Conservation (phyloP, 2,797 vertebrate species). For the Acanthopagrus latus region DNA sequence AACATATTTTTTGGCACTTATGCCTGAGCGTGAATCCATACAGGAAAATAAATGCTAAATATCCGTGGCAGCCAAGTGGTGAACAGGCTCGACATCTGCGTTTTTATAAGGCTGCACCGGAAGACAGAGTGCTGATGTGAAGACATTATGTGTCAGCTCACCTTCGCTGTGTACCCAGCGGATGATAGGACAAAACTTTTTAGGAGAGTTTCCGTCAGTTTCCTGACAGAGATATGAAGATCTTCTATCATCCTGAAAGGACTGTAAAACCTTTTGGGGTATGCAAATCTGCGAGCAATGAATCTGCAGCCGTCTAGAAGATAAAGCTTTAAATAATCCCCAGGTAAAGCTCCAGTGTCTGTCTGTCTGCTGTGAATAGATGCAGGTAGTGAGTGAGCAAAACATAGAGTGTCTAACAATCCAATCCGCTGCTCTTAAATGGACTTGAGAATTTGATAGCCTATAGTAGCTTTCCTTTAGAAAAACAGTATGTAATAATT, state of each 20-base stretch:
- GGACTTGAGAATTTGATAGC: slow-evolving; percentile 27
- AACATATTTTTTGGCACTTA: slow-evolving; percentile 7
- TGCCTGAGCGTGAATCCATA: slow-evolving; percentile 35
- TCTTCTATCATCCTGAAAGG: slow-evolving; percentile 56
- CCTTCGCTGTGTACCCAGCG: slow-evolving; percentile 17
- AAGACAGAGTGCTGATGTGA: slow-evolving; percentile 44
- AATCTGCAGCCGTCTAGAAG: slow-evolving; percentile 55
- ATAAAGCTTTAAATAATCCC: slow-evolving; percentile 63
- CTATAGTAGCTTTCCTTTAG: slow-evolving; percentile 8
- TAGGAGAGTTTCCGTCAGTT: slow-evolving; percentile 41
- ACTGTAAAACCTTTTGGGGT: slow-evolving; percentile 65
- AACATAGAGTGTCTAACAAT: slow-evolving; percentile 31
- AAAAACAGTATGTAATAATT: slow-evolving; percentile 6
- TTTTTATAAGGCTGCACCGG: slow-evolving; percentile 14
- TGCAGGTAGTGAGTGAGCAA: slow-evolving; percentile 27
- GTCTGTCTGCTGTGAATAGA: slow-evolving; percentile 30
- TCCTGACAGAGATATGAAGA: slow-evolving; percentile 61
- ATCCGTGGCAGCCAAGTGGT: slow-evolving; percentile 29
- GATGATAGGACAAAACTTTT: slow-evolving; percentile 63
- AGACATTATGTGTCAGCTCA: slow-evolving; percentile 52
- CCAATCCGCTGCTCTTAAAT: slow-evolving; percentile 34
- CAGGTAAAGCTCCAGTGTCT: slow-evolving; percentile 46
- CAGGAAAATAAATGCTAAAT: slow-evolving; percentile 39
- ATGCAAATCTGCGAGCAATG: slow-evolving; percentile 67
- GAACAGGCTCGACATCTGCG: slow-evolving; percentile 44